Conservation (phyloP, 2,888 invertebrate species). For the Clitarchus hookeri region DNA sequence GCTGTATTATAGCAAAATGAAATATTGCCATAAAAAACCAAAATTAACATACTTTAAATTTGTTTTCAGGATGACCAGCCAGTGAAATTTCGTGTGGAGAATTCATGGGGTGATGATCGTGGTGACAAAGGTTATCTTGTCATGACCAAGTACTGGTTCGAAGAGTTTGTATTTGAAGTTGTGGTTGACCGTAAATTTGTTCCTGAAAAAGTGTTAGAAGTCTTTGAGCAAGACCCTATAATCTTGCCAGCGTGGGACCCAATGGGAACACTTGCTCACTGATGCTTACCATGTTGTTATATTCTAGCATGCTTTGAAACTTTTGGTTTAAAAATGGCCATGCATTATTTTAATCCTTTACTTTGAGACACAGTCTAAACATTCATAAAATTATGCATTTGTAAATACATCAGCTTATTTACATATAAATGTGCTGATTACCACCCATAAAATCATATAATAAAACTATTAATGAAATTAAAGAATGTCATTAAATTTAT, state of each 20-base stretch:
- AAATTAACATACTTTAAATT: not conserved
- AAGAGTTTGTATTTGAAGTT: conserved; percentile 85
- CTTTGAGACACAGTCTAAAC: not conserved
- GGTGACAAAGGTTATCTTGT: conserved; percentile 85
- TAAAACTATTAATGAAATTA: not conserved
- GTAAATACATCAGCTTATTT: not conserved
- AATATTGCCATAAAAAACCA: too few species aligned
- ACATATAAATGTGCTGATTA: not conserved
- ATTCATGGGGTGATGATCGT: conserved; percentile 89
- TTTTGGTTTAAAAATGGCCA: not conserved
- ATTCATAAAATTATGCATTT: not conserved
- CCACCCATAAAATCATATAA: not conserved
- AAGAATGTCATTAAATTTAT: not conserved
- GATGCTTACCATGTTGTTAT: not conserved
- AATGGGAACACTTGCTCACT: conserved; percentile 78
- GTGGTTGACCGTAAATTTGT: conserved; percentile 86
- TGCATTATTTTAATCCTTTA: not conserved
- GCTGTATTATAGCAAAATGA: too few species aligned
- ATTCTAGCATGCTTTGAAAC: not conserved
- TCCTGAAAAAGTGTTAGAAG: conserved; percentile 71
- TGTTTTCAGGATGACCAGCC: conserved; percentile 64
- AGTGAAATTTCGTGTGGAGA: conserved; percentile 83
- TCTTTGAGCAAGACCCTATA: conserved; percentile 75
- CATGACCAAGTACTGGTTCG: conserved; percentile 86
- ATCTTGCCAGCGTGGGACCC: conserved; percentile 93